A percentile compares a stretch with the other conserved stretches of the same genome.
These are phyloP conservation scores for Copidosoma floridanum DNA, from an alignment of 1,140 invertebrate genomes.

Conservation along the genomic window DNA sequence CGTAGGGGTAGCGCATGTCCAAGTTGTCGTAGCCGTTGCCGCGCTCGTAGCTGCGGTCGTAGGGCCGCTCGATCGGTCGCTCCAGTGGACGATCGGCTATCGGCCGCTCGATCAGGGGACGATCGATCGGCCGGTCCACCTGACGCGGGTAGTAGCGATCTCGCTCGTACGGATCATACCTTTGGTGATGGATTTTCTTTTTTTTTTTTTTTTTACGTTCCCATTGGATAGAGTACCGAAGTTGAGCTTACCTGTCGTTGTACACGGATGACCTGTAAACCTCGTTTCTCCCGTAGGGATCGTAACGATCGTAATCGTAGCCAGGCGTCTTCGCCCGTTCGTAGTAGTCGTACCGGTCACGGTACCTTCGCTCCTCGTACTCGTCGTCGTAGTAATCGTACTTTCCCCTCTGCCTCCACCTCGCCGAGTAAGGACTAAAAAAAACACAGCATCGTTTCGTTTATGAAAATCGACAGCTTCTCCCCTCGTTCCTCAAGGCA, in stretches of 20 bases:
- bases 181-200: no score
- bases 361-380: conserved; percentile 42
- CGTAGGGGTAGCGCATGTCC: conserved; percentile 39
- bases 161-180: conserved; percentile 24
- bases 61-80: conserved; percentile 46
- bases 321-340: conserved; percentile 32
- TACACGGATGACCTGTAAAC: conserved; percentile 26
- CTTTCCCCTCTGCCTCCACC: conserved; percentile 40
- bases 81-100: conserved; percentile 38
- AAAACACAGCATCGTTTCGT: no score
- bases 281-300: conserved; percentile 37
- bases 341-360: conserved; percentile 44
- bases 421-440: conserved; percentile 27
- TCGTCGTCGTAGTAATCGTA: conserved; percentile 49
- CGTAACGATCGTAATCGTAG: conserved; percentile 44
- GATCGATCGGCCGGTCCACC: conserved; percentile 42
- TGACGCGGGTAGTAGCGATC: conserved; percentile 16
- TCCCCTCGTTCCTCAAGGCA: no score
- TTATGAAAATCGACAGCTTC: no score
- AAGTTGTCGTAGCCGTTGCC: conserved; percentile 52
- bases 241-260: conserved; percentile 29
- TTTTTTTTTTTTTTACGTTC: no score
- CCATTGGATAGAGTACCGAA: no score
- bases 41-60: conserved; percentile 46
- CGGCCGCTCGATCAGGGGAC: conserved; percentile 12